Conservation (phyloP, 2,797 vertebrate species). For the Chelidonichthys spinosus region DNA sequence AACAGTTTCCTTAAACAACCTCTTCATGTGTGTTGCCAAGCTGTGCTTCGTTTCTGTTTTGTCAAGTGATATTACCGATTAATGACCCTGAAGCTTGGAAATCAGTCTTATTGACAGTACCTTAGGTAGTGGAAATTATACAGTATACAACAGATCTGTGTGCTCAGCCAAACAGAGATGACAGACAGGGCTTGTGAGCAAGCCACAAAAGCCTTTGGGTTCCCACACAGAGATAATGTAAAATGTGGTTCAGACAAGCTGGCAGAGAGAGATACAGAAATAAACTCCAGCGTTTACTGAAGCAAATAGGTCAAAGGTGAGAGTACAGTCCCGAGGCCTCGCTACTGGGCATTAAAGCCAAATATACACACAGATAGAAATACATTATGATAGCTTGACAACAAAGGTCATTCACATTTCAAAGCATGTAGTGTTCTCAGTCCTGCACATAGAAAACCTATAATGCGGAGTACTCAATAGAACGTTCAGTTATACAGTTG, state of each 20-base stretch:
- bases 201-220: slow-evolving; percentile 23
- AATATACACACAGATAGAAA: slow-evolving; percentile 48
- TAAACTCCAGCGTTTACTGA: slow-evolving; percentile 48
- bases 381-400: slow-evolving; percentile 45
- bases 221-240: slow-evolving; percentile 19
- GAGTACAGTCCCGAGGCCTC: slow-evolving; percentile 35
- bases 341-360: slow-evolving; percentile 27
- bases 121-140: background rate
- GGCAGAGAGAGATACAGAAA: slow-evolving; percentile 35
- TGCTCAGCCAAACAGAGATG: slow-evolving; percentile 12
- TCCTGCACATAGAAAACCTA: background rate
- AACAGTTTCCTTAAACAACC: slow-evolving; percentile 11
- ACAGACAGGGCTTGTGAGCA: slow-evolving; percentile 14
- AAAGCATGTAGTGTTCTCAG: slow-evolving; percentile 21
- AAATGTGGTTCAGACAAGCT: slow-evolving; percentile 36
- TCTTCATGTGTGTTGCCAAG: background rate
- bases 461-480: background rate
- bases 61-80: background rate
- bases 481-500: background rate
- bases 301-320: slow-evolving; percentile 50
- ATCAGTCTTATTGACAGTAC: slow-evolving; percentile 6
- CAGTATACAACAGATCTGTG: slow-evolving; percentile 6
- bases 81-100: slow-evolving; percentile 20
- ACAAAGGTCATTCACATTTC: slow-evolving; percentile 54
- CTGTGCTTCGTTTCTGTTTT: background rate